Evolutionary conservation across 2,797 vertebrate species (phyloP).

Genomic region (Todus mexicanus): DNA sequence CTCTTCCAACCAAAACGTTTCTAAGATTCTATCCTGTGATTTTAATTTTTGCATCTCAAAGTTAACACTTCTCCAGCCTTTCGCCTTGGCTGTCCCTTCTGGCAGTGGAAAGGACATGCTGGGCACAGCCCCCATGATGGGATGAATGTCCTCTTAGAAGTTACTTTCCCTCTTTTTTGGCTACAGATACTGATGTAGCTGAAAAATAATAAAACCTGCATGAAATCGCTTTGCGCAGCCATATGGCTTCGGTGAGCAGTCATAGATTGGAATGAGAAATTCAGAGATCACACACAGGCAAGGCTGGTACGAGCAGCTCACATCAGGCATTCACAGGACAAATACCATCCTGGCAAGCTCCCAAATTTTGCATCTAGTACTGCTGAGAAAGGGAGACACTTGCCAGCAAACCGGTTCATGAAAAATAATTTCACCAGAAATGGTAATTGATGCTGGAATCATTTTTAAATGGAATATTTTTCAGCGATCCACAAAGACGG

Average conservation of each 20-base stretch:
- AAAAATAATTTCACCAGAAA: neutral
- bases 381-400: neutral
- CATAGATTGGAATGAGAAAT: accelerated
- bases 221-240: neutral
- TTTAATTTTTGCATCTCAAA: neutral
- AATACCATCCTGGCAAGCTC: neutral
- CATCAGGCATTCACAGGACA: neutral
- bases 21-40: too few relatives aligned
- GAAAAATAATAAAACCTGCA: neutral
- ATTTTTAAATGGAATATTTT: neutral
- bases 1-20: too few relatives aligned
- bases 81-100: neutral
- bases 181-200: neutral
- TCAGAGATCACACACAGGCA: accelerated
- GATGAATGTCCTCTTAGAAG: neutral
- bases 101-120: neutral
- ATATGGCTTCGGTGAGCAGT: neutral
- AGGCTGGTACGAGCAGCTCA: neutral
- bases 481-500: neutral
- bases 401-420: neutral
- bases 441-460: neutral
- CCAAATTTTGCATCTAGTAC: neutral
- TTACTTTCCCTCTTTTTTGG: neutral
- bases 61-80: neutral
- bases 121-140: too few relatives aligned